phyloP scores from a whole-genome alignment of 1,140 invertebrate species.

The Drosophila willistoni region DNA sequence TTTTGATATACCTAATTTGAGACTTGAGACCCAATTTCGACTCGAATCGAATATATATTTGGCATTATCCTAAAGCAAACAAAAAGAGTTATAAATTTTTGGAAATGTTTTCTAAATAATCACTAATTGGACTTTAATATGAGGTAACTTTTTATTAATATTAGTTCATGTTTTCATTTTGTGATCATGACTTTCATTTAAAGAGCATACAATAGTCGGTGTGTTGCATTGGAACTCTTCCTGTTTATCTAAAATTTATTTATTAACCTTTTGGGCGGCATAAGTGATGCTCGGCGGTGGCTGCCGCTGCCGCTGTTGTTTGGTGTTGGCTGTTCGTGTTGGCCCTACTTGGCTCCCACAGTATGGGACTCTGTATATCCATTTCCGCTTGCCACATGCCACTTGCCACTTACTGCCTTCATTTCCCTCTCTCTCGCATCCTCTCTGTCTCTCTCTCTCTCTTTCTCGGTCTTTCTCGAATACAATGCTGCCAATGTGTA shows the following conservation, averaged over 20 bases:
- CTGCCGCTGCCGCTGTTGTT: background rate
- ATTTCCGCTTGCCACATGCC: constrained; percentile 50
- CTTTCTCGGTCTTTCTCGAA: constrained; percentile 5
- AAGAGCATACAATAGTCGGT: background rate
- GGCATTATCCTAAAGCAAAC: too few species aligned
- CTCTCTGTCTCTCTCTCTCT: too few species aligned
- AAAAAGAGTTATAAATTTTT: too few species aligned
- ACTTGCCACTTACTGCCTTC: constrained; percentile 7
- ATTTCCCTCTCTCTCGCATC: too few species aligned
- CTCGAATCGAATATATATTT: too few species aligned
- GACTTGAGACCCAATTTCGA: too few species aligned
- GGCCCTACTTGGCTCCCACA: constrained; percentile 13
- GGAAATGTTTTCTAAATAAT: too few species aligned
- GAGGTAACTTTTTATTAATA: too few species aligned
- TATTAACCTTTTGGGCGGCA: constrained; percentile 53
- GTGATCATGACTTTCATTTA: too few species aligned
- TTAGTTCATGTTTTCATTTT: too few species aligned
- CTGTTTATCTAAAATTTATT: constrained; percentile 42
- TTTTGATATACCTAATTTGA: too few species aligned
- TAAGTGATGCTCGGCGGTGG: constrained; percentile 14
- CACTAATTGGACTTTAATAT: too few species aligned
- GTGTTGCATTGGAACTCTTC: constrained; percentile 25
- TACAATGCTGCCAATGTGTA: constrained; percentile 57
- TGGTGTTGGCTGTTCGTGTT: background rate
- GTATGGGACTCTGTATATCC: constrained; percentile 39